Evolutionary conservation across 2,797 vertebrate species (phyloP).

Genomic region (Hemitrygon akajei): DNA sequence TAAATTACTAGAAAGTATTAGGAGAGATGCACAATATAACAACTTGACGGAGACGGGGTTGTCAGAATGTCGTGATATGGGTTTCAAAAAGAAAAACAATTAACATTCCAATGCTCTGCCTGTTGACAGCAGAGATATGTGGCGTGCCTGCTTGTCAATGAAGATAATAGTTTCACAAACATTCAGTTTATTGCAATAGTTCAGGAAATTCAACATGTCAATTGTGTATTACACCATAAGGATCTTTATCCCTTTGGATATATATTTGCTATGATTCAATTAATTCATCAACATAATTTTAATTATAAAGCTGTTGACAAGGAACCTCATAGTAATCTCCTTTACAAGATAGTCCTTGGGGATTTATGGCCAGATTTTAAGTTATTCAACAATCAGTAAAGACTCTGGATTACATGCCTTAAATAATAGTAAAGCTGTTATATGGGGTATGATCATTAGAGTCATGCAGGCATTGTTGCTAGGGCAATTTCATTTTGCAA

Average conservation of each 20-base stretch:
- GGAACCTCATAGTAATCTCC: neutral
- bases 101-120: neutral
- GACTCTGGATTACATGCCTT: neutral
- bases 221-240: too few relatives aligned
- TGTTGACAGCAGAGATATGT: neutral
- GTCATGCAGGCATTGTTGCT: neutral
- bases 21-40: neutral
- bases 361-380: neutral
- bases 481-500: neutral
- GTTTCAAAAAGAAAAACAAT: neutral
- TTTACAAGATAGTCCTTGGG: neutral
- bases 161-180: too few relatives aligned
- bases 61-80: neutral
- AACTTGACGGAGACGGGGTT: neutral
- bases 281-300: too few relatives aligned
- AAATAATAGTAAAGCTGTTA: neutral
- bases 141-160: too few relatives aligned
- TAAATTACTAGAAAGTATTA: neutral
- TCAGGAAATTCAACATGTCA: too few relatives aligned
- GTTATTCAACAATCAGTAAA: neutral
- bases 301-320: neutral
- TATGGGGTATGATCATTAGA: neutral
- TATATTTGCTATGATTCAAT: too few relatives aligned
- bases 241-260: too few relatives aligned
- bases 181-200: too few relatives aligned